Conservation (phyloP, 2,113 vertebrate genomes). For the Lathamus discolor region DNA sequence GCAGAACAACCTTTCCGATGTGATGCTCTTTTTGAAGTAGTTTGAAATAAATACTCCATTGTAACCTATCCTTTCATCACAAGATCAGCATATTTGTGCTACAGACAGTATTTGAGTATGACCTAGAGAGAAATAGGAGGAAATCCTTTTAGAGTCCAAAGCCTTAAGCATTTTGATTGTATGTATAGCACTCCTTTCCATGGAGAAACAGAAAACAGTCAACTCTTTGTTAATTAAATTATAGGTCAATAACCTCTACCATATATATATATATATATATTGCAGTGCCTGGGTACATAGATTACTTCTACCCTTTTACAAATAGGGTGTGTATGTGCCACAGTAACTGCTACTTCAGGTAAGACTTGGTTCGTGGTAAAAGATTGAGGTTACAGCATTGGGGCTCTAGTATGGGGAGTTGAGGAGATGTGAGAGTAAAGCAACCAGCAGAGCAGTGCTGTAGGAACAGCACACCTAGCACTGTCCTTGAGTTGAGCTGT, state of each 20-base stretch:
- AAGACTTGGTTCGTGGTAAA: background rate
- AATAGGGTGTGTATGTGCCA: background rate
- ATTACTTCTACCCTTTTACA: background rate
- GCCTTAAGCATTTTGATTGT: background rate
- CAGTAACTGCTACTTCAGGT: background rate
- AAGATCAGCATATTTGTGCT: background rate
- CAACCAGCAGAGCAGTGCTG: background rate
- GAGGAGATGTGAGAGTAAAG: background rate
- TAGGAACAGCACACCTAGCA: background rate
- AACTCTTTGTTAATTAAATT: background rate
- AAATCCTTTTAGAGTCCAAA: background rate
- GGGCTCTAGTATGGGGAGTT: background rate
- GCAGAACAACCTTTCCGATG: background rate
- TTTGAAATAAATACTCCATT: background rate
- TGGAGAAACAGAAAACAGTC: background rate
- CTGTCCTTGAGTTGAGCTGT: fast-evolving
- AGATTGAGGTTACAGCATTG: background rate
- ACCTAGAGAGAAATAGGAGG: background rate
- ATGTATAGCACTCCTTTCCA: background rate
- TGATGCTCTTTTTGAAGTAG: background rate
- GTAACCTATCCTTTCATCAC: background rate
- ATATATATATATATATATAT: background rate
- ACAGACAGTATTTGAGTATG: background rate
- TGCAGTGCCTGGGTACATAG: background rate
- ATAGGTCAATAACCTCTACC: background rate